Evolutionary conservation across 2,888 invertebrate genomes (phyloP).

Genomic region (Icerya purchasi): DNA sequence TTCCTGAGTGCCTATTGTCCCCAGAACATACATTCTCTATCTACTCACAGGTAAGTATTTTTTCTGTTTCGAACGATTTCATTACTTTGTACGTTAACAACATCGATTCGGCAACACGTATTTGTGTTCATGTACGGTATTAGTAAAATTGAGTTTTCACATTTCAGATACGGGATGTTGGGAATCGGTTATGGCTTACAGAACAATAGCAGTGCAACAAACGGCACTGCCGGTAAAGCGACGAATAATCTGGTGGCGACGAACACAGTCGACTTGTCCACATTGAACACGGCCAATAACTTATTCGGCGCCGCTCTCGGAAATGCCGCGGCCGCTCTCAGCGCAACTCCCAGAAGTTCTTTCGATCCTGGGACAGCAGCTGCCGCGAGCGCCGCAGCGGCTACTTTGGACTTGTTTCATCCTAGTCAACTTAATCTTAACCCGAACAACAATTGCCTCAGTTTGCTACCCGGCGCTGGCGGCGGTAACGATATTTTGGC

Average conservation of each 20-base stretch:
- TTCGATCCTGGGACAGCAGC: conserved; percentile 11
- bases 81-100: no score
- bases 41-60: no score
- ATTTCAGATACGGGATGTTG: conserved; percentile 40
- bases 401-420: conserved; percentile 12
- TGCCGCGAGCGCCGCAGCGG: conserved; percentile 9
- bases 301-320: conserved; percentile 15
- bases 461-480: conserved; percentile 1
- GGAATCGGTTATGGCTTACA: conserved; percentile 50
- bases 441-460: conserved; percentile 10
- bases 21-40: no score
- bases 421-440: conserved; percentile 11
- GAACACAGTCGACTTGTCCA: conserved; percentile 4
- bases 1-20: no score
- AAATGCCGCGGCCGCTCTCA: conserved; percentile 12
- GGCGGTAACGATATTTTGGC: not conserved
- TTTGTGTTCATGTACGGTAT: no score
- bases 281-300: conserved; percentile 7
- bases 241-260: conserved; percentile 2
- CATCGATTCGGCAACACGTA: no score
- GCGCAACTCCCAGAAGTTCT: conserved; percentile 9
- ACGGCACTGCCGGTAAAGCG: not conserved
- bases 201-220: conserved; percentile 4
- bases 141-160: no score
- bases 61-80: no score